phyloP scores from a whole-genome alignment of 1,140 invertebrate genomes.

The Drosophila tropicalis region DNA sequence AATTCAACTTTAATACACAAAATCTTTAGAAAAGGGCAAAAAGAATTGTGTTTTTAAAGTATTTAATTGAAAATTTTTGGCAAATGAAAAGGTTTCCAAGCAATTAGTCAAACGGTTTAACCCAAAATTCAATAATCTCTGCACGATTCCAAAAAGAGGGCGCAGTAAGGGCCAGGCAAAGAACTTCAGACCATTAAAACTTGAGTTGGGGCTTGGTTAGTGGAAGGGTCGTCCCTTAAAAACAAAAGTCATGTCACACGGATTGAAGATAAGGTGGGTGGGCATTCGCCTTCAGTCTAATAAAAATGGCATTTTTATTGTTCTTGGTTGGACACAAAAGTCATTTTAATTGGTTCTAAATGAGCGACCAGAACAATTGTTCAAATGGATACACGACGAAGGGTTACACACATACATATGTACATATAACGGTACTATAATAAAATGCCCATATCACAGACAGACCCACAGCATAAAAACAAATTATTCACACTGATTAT shows the following conservation, averaged over 20 bases:
- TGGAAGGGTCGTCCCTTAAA: slow-evolving; percentile 26
- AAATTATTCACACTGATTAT: slow-evolving; percentile 81
- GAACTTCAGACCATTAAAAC: slow-evolving; percentile 52
- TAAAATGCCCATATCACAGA: slow-evolving; percentile 67
- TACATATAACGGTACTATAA: slow-evolving; percentile 22
- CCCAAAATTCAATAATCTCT: slow-evolving; percentile 20
- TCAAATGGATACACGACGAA: slow-evolving; percentile 42
- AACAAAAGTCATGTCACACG: slow-evolving; percentile 54
- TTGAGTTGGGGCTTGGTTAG: background rate
- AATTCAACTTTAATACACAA: too few relatives aligned
- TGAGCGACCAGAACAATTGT: slow-evolving; percentile 69
- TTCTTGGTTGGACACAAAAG: slow-evolving; percentile 45
- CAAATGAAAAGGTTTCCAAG: slow-evolving; percentile 21
- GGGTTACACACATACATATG: slow-evolving; percentile 30
- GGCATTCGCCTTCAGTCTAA: background rate
- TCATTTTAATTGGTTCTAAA: slow-evolving; percentile 77
- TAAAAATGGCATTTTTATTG: slow-evolving; percentile 8
- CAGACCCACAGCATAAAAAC: slow-evolving; percentile 45
- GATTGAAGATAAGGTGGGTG: slow-evolving; percentile 28
- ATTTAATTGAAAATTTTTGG: slow-evolving; percentile 28
- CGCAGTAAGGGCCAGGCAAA: slow-evolving; percentile 15
- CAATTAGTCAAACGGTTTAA: slow-evolving; percentile 3
- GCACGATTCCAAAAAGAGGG: slow-evolving; percentile 28
- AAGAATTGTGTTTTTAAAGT: too few relatives aligned
- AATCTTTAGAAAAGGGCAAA: too few relatives aligned